Evolutionary conservation across 2,113 vertebrate species (phyloP).

Genomic region (Macquaria ambigua): DNA sequence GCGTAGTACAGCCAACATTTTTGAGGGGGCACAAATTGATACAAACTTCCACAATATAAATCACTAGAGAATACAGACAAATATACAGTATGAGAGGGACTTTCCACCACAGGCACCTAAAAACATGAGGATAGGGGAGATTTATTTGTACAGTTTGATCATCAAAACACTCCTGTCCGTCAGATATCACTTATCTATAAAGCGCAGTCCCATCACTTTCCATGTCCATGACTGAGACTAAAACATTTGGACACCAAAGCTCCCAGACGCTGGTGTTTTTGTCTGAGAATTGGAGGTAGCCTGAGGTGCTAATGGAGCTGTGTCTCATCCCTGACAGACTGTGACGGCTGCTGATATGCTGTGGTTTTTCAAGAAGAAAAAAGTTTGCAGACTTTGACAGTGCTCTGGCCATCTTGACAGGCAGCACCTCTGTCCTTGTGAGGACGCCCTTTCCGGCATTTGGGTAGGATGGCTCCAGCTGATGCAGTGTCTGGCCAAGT

Average conservation of each 20-base stretch:
- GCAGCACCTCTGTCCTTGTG: conserved; percentile 57
- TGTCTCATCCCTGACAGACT: conserved; percentile 44
- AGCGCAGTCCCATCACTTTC: conserved; percentile 28
- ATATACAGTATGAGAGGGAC: conserved; percentile 9
- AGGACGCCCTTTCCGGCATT: conserved; percentile 38
- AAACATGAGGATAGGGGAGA: background rate
- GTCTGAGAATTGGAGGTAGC: conserved; percentile 35
- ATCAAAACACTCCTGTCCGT: background rate
- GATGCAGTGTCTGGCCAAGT: conserved; percentile 36
- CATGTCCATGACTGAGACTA: conserved; percentile 41
- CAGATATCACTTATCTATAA: conserved; percentile 32
- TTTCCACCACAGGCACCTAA: conserved; percentile 10
- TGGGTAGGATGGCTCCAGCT: conserved; percentile 21
- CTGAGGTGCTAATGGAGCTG: conserved; percentile 57
- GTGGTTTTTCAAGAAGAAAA: conserved; percentile 40
- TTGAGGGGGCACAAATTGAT: conserved; percentile 54
- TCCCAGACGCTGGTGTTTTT: conserved; percentile 33
- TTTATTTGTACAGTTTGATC: background rate
- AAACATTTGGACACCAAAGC: conserved; percentile 46
- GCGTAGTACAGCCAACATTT: conserved; percentile 22
- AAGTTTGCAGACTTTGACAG: conserved; percentile 44
- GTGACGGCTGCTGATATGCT: conserved; percentile 37
- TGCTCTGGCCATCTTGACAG: conserved; percentile 35
- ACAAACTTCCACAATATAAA: conserved; percentile 44
- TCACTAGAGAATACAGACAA: conserved; percentile 41